Percentiles rank a stretch among this genome's conserved stretches.
Evolutionary conservation across 2,113 vertebrate species (phyloP).

Genomic region (Sebastes fasciatus): DNA sequence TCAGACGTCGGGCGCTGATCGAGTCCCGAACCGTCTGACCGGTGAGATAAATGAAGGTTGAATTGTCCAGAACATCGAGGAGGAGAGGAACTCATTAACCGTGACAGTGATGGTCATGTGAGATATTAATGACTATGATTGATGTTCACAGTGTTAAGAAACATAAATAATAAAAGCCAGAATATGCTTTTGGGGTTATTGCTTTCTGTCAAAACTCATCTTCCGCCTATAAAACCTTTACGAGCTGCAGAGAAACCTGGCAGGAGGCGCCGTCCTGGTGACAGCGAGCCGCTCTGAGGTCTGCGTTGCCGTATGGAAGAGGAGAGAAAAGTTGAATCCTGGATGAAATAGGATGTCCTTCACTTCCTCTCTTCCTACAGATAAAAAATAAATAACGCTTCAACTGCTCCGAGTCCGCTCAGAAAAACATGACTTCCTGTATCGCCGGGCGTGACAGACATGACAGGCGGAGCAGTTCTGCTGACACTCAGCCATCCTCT

Average conservation of each 20-base stretch:
- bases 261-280: background rate
- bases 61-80: background rate
- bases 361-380: conserved; percentile 14
- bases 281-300: conserved; percentile 27
- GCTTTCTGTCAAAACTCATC: conserved; percentile 40
- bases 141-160: conserved; percentile 1
- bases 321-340: background rate
- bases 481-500: conserved; percentile 69
- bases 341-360: conserved; percentile 54
- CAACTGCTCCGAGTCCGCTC: conserved; percentile 36
- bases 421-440: conserved; percentile 74
- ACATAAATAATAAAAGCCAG: conserved; percentile 20
- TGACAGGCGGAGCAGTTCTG: conserved; percentile 73
- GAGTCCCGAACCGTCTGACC: background rate
- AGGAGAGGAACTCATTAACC: background rate
- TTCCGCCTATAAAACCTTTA: conserved; percentile 41
- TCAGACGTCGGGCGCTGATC: background rate
- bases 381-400: conserved; percentile 59
- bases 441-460: conserved; percentile 74
- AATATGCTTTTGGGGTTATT: conserved; percentile 12
- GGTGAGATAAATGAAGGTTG: background rate
- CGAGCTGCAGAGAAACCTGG: conserved; percentile 24
- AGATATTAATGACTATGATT: background rate
- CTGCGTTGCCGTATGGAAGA: background rate
- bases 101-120: background rate